Percentiles rank a stretch among this genome's conserved stretches.
These are phyloP conservation scores for Thaumetopoea pityocampa DNA, from an alignment of 1,140 invertebrate species.

Conservation along the genomic window DNA sequence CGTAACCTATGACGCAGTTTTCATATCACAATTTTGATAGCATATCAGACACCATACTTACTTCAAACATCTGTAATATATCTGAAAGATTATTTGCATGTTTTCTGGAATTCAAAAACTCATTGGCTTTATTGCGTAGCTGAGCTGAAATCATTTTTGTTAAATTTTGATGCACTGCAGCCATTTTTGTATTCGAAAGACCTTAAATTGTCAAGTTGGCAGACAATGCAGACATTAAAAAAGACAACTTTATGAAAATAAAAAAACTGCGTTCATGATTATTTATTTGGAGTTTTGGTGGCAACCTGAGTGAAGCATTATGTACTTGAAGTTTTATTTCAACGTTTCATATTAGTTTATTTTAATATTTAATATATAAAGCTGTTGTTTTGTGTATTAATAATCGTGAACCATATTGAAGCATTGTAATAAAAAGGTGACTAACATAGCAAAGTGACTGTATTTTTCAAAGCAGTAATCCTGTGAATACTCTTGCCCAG, in stretches of 20 bases:
- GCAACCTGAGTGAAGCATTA: too few species aligned
- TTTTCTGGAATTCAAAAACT: slow-evolving; percentile 80
- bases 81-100: slow-evolving; percentile 79
- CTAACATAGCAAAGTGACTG: too few species aligned
- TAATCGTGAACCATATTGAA: too few species aligned
- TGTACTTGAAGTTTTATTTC: too few species aligned
- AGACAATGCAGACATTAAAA: slow-evolving; percentile 8
- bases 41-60: slow-evolving; percentile 36
- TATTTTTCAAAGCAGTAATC: too few species aligned
- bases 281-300: too few species aligned
- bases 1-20: slow-evolving; percentile 64
- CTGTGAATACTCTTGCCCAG: too few species aligned
- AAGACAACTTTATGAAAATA: slow-evolving; percentile 9
- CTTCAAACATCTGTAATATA: slow-evolving; percentile 80
- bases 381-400: too few species aligned
- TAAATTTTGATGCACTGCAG: slow-evolving; percentile 58
- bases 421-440: too few species aligned
- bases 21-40: slow-evolving; percentile 11
- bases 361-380: too few species aligned
- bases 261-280: background rate
- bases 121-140: slow-evolving; percentile 79
- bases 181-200: slow-evolving; percentile 71
- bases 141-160: slow-evolving; percentile 70
- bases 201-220: slow-evolving; percentile 29
- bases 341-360: too few species aligned